Evolutionary conservation across 2,113 vertebrate species (phyloP).

Genomic region (Rhineura floridana): DNA sequence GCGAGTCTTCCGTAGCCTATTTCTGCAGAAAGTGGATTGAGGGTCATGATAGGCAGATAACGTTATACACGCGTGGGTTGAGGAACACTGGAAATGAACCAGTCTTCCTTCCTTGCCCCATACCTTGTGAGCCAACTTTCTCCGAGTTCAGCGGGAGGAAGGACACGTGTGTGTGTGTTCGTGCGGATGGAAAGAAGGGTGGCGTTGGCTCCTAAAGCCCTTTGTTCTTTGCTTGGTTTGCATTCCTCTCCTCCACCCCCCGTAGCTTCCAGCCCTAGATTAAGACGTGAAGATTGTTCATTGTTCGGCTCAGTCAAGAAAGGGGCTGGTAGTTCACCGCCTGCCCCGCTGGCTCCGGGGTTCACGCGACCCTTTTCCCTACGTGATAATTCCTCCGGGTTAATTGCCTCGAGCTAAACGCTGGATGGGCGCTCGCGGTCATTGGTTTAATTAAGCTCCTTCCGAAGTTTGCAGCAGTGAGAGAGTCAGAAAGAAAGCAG

Average conservation of each 20-base stretch:
- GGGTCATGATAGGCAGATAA: not conserved
- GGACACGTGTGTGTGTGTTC: not conserved
- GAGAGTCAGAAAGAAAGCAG: conserved; percentile 62
- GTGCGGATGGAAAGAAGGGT: not conserved
- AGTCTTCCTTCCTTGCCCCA: not conserved
- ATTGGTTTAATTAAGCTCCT: conserved; percentile 96
- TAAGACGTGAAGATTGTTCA: conserved; percentile 77
- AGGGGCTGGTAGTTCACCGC: conserved; percentile 73
- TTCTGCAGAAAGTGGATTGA: not conserved
- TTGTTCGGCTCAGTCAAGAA: conserved; percentile 70
- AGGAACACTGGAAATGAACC: not conserved
- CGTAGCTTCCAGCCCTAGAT: conserved; percentile 68
- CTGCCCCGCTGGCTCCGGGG: conserved; percentile 76
- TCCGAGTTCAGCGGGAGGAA: not conserved
- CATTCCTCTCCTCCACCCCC: conserved; percentile 26
- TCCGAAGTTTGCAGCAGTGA: conserved; percentile 88
- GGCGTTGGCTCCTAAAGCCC: not conserved
- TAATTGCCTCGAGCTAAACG: conserved; percentile 83
- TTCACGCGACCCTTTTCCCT: conserved; percentile 69
- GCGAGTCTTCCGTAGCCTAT: not conserved
- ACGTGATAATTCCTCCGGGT: conserved; percentile 75
- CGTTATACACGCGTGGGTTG: not conserved
- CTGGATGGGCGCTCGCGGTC: conserved; percentile 86
- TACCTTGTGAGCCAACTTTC: not conserved
- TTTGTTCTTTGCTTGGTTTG: not conserved